These are phyloP conservation scores for Agrotis clavis DNA, from an alignment of 2,888 invertebrate genomes.

Conservation along the genomic window DNA sequence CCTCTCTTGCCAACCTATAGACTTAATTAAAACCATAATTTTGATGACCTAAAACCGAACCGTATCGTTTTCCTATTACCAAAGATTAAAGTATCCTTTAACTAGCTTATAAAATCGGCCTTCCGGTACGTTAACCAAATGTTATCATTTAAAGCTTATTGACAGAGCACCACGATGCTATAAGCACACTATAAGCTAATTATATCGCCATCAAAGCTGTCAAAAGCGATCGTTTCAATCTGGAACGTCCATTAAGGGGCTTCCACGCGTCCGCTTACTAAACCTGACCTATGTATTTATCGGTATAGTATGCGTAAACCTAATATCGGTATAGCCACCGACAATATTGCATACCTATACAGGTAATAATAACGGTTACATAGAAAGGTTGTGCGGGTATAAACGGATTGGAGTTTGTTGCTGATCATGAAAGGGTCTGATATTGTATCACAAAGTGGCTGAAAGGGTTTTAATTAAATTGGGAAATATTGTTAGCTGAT, in stretches of 20 bases:
- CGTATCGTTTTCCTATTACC: too few relatives aligned
- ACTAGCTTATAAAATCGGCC: too few relatives aligned
- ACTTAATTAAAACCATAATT: too few relatives aligned
- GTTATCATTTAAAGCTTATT: constrained; percentile 23
- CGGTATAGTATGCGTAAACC: constrained; percentile 2
- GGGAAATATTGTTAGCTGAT: background rate
- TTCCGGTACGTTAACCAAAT: constrained; percentile 3
- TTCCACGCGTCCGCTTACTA: constrained; percentile 31
- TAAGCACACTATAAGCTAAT: constrained; percentile 42
- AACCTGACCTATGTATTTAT: constrained; percentile 14
- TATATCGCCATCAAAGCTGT: constrained; percentile 35
- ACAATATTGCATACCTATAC: too few relatives aligned
- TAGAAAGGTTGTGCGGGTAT: background rate
- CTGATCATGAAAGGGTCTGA: background rate
- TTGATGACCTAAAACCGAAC: too few relatives aligned
- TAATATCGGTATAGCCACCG: too few relatives aligned
- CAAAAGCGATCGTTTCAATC: constrained; percentile 40
- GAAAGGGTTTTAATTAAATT: background rate
- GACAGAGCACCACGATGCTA: constrained; percentile 5
- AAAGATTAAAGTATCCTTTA: too few relatives aligned
- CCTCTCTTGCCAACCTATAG: too few relatives aligned
- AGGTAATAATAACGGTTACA: background rate
- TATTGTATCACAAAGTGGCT: background rate
- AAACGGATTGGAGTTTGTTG: background rate
- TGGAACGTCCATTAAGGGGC: constrained; percentile 10